Conservation (phyloP, 2,888 invertebrate species). For the Drosophila robusta region DNA sequence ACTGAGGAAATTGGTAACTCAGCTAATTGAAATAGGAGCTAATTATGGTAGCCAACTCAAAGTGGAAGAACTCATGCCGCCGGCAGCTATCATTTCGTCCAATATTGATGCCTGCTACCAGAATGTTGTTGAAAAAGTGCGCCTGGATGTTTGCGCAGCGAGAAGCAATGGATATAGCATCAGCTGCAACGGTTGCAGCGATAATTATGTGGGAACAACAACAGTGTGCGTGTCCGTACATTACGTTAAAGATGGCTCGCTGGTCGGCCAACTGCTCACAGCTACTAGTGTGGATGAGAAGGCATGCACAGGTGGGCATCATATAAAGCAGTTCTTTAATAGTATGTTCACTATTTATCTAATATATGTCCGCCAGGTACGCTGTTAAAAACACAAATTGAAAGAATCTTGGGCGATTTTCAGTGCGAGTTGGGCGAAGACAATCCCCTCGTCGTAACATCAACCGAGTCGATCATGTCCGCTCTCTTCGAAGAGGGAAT, state of each 20-base stretch:
- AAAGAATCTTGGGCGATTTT: background rate
- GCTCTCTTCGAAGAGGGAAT: background rate
- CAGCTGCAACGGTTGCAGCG: background rate
- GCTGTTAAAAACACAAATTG: background rate
- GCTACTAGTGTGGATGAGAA: background rate
- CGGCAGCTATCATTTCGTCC: background rate
- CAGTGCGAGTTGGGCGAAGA: background rate
- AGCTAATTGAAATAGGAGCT: slow-evolving; percentile 9
- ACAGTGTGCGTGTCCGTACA: slow-evolving; percentile 4
- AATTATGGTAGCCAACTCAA: slow-evolving; percentile 3
- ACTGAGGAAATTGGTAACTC: background rate
- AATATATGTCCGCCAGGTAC: background rate
- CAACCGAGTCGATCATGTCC: background rate
- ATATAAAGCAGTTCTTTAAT: background rate
- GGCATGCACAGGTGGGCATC: background rate
- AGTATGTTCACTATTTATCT: background rate
- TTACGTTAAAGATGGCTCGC: background rate
- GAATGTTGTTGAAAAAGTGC: background rate
- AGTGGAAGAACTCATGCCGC: slow-evolving; percentile 4
- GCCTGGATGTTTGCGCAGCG: background rate
- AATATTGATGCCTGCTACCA: background rate
- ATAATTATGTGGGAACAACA: background rate
- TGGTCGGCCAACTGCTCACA: background rate
- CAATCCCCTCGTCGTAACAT: slow-evolving; percentile 6
- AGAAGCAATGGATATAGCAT: slow-evolving; percentile 13